Percentiles rank a stretch among this genome's conserved stretches.
phyloP scores from a whole-genome alignment of 2,888 invertebrate species.

The Salticus scenicus region DNA sequence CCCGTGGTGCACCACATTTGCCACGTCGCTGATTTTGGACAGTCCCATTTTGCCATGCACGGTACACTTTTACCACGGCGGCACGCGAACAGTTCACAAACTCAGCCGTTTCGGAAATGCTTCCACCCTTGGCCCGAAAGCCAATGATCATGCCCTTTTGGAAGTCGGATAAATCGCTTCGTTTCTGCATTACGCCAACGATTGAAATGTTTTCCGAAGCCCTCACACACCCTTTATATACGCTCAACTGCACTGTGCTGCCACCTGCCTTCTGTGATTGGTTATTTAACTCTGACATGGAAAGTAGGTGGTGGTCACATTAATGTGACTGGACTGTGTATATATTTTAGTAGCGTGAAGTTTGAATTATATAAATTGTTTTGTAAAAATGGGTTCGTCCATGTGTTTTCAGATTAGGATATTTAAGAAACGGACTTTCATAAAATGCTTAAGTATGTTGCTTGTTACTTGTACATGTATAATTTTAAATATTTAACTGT shows the following conservation, averaged over 20 bases:
- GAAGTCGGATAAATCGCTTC: slow-evolving; percentile 8
- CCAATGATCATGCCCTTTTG: neutral
- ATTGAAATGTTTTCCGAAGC: slow-evolving; percentile 3
- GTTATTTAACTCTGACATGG: slow-evolving; percentile 28
- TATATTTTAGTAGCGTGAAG: no score
- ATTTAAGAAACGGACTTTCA: no score
- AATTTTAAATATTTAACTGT: no score
- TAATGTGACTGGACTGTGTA: neutral
- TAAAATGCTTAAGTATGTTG: no score
- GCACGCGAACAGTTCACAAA: neutral
- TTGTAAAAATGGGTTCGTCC: no score
- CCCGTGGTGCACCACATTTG: neutral
- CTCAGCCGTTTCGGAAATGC: neutral
- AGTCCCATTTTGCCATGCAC: slow-evolving; percentile 4
- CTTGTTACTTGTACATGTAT: no score
- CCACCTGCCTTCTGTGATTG: slow-evolving; percentile 56
- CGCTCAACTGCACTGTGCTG: slow-evolving; percentile 29
- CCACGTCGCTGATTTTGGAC: neutral
- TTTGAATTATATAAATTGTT: no score
- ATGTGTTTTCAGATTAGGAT: no score
- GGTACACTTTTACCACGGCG: neutral
- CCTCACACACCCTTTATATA: slow-evolving; percentile 25
- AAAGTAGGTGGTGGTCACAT: slow-evolving; percentile 19
- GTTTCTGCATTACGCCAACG: slow-evolving; percentile 9
- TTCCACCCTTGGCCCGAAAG: neutral